Evolutionary conservation across 2,113 vertebrate species (phyloP).

Genomic region (Rhombomys opimus): DNA sequence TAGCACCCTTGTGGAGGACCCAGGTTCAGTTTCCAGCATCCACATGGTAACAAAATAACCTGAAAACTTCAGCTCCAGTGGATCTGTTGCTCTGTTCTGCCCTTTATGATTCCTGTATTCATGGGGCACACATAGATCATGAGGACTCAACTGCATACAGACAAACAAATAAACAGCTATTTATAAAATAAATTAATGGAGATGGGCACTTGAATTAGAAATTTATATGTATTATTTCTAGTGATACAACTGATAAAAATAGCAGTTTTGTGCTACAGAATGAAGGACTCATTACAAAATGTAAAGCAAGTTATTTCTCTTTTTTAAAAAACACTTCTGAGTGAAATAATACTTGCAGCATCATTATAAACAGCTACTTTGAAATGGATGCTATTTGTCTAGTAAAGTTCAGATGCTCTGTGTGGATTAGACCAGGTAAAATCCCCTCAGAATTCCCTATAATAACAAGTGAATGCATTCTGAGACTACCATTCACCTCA

Average conservation of each 20-base stretch:
- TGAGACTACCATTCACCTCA: neutral
- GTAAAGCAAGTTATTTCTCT: neutral
- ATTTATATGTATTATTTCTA: no score
- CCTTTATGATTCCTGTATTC: neutral
- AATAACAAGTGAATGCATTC: neutral
- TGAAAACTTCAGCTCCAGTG: neutral
- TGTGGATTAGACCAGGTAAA: neutral
- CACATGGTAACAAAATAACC: no score
- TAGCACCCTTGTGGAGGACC: neutral
- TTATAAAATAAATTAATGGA: neutral
- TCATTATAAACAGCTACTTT: slow-evolving; percentile 3
- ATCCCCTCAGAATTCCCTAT: neutral
- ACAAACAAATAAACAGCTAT: neutral
- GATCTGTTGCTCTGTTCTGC: neutral
- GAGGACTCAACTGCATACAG: neutral
- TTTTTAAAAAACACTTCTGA: neutral
- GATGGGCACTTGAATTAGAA: neutral
- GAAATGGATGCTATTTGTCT: neutral
- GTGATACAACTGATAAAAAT: no score
- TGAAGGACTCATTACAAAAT: neutral
- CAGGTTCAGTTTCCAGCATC: no score
- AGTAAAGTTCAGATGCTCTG: neutral
- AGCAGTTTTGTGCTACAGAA: neutral
- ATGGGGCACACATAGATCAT: no score
- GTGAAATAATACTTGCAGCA: neutral